These are phyloP conservation scores for Mayetiola destructor DNA, from an alignment of 2,888 invertebrate species.

Conservation along the genomic window DNA sequence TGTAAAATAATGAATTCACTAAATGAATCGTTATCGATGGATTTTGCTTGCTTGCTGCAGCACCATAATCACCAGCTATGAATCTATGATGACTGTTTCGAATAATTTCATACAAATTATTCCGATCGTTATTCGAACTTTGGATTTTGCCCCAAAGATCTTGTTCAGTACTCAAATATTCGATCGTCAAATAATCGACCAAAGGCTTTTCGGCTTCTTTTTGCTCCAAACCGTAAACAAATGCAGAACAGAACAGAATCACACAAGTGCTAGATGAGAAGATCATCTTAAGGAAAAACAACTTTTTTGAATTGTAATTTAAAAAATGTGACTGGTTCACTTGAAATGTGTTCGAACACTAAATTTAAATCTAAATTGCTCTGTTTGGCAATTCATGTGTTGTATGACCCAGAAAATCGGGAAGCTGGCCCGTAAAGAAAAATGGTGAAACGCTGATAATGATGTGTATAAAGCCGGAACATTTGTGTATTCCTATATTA, in stretches of 20 bases:
- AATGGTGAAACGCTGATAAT: too few species aligned
- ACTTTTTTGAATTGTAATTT: neutral
- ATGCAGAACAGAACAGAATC: neutral
- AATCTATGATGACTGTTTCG: neutral
- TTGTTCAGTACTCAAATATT: neutral
- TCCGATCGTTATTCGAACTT: neutral
- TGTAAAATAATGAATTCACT: neutral
- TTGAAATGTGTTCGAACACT: neutral
- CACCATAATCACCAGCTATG: neutral
- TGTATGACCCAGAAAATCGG: too few species aligned
- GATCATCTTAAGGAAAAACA: neutral
- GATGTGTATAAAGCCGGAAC: too few species aligned
- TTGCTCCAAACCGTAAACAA: neutral
- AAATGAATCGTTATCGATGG: too few species aligned
- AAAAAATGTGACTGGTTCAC: neutral
- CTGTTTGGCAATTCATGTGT: too few species aligned
- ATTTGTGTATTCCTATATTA: too few species aligned
- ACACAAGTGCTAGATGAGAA: neutral
- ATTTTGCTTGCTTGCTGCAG: neutral
- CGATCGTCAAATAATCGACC: neutral
- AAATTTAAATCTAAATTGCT: too few species aligned
- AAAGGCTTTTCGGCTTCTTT: neutral
- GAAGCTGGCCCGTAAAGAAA: too few species aligned
- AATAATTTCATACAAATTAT: neutral
- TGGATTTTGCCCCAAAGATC: neutral